Conservation (phyloP, 2,888 invertebrate genomes). For the Lasius fuliginosus region DNA sequence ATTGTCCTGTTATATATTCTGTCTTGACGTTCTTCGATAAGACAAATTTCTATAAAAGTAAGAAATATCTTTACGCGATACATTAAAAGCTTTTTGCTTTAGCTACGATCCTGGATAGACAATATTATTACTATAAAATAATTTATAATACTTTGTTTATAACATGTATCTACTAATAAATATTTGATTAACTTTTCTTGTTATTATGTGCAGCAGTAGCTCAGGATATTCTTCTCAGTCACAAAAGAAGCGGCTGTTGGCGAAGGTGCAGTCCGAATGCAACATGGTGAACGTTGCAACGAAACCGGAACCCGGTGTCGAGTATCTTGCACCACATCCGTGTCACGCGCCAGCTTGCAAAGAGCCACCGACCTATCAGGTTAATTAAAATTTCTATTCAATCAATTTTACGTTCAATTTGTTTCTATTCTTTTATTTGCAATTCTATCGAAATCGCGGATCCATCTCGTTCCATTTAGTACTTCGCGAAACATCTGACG, state of each 20-base stretch:
- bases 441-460: not conserved
- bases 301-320: constrained; percentile 89
- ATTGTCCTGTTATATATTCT: not conserved
- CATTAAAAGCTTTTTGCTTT: not conserved
- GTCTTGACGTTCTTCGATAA: not conserved
- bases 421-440: not conserved
- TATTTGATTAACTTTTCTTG: not conserved
- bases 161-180: not conserved
- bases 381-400: constrained; percentile 64
- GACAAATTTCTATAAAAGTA: not conserved
- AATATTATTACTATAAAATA: not conserved
- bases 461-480: not conserved
- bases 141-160: not conserved
- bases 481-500: not conserved
- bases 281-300: constrained; percentile 88
- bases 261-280: constrained; percentile 94
- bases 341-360: constrained; percentile 87
- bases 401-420: not conserved
- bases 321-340: constrained; percentile 86
- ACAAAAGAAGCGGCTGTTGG: constrained; percentile 95
- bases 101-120: not conserved
- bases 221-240: constrained; percentile 89
- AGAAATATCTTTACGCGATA: not conserved
- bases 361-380: constrained; percentile 86
- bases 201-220: constrained; percentile 75